Percentiles rank a stretch among this genome's conserved stretches.
These are phyloP conservation scores for Hippopotamus amphibius DNA, from an alignment of 2,113 vertebrate species.

Conservation along the genomic window DNA sequence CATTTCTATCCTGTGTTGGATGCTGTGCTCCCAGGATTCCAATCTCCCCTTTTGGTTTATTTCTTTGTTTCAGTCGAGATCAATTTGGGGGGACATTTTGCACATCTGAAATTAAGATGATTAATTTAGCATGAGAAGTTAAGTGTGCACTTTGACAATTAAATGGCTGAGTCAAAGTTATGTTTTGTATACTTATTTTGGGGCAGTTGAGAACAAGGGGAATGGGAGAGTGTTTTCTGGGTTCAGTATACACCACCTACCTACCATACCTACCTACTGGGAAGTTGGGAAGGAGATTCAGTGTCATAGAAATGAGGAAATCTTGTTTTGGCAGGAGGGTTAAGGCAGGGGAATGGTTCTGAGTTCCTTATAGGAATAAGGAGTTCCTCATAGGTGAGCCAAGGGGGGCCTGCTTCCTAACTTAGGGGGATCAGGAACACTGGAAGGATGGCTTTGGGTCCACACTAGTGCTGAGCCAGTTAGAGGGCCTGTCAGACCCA, in stretches of 20 bases:
- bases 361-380: neutral
- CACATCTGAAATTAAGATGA: slow-evolving; percentile 55
- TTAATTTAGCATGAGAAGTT: slow-evolving; percentile 53
- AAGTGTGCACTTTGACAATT: slow-evolving; percentile 9
- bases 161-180: neutral
- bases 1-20: neutral
- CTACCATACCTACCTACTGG: neutral
- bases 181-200: neutral
- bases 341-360: neutral
- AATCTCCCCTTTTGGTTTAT: slow-evolving; percentile 42
- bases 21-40: slow-evolving; percentile 48
- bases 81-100: slow-evolving; percentile 18
- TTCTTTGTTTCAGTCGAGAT: slow-evolving; percentile 38
- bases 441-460: neutral
- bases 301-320: neutral
- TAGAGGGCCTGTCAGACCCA: neutral
- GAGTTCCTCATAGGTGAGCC: neutral
- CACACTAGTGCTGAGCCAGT: neutral
- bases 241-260: neutral
- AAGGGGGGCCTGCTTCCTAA: neutral
- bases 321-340: neutral
- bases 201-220: neutral
- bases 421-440: neutral
- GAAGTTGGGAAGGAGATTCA: neutral
- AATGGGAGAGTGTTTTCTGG: neutral